A percentile compares a stretch with the other conserved stretches of the same genome.
phyloP scores from a whole-genome alignment of 2,888 invertebrate species.

The Lacanobia wlatinum region DNA sequence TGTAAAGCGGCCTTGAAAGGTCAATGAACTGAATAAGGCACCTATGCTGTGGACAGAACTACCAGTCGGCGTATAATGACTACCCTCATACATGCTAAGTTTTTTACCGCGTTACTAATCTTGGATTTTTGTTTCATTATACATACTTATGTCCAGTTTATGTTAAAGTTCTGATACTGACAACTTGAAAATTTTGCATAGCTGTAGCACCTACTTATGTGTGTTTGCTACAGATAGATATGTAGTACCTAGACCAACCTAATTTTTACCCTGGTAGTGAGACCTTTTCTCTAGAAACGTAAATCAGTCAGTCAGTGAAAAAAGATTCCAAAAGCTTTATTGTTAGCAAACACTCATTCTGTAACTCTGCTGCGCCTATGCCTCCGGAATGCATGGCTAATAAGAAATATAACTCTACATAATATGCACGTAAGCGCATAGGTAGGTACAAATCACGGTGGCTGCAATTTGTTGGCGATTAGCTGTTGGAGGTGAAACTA shows the following conservation, averaged over 20 bases:
- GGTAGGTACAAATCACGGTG: conserved; percentile 18
- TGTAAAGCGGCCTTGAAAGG: conserved; percentile 64
- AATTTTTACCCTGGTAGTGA: not conserved
- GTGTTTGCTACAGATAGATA: too few relatives aligned
- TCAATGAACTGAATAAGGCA: conserved; percentile 63
- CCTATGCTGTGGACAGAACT: conserved; percentile 44
- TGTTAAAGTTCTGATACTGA: not conserved
- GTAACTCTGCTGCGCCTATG: not conserved
- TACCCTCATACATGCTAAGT: conserved; percentile 10
- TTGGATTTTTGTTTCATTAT: not conserved
- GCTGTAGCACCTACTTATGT: too few relatives aligned
- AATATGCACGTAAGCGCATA: conserved; percentile 1
- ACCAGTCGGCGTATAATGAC: conserved; percentile 17
- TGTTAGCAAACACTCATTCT: conserved; percentile 16
- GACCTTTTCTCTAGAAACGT: not conserved
- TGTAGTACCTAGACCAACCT: not conserved
- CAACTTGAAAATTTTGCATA: not conserved
- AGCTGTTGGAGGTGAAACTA: conserved; percentile 49
- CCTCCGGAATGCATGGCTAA: conserved; percentile 21
- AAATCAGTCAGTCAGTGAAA: conserved; percentile 4
- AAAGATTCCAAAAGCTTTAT: not conserved
- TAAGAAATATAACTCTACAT: conserved; percentile 6
- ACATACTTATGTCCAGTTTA: not conserved
- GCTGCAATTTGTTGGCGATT: conserved; percentile 45
- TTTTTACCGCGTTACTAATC: conserved; percentile 7